These are phyloP conservation scores for Ericerus pela DNA, from an alignment of 1,140 invertebrate species.

Conservation along the genomic window DNA sequence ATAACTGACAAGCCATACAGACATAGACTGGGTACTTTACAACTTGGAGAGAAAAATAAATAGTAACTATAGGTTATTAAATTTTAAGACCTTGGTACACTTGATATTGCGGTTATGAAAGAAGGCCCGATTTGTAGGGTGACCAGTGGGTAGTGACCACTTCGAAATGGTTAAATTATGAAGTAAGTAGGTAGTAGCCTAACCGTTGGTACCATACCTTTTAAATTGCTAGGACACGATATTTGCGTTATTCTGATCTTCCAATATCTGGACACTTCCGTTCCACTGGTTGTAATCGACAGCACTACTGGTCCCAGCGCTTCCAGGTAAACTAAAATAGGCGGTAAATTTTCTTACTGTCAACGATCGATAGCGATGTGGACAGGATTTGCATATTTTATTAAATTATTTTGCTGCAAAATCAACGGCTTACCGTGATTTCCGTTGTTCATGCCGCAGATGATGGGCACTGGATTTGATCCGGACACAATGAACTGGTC, in stretches of 20 bases:
- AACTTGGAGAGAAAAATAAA: too few species aligned
- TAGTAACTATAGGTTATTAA: too few species aligned
- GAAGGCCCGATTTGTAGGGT: too few species aligned
- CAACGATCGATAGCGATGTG: too few species aligned
- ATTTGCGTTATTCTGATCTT: conserved; percentile 66
- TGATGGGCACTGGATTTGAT: conserved; percentile 57
- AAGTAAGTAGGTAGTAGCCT: too few species aligned
- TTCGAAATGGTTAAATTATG: too few species aligned
- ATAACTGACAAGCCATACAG: too few species aligned
- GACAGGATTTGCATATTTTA: neutral
- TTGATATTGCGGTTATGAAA: too few species aligned
- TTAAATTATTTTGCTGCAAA: neutral
- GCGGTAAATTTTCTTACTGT: neutral
- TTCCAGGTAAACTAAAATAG: conserved; percentile 60
- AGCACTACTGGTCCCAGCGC: conserved; percentile 60
- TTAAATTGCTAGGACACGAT: conserved; percentile 52
- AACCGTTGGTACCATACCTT: conserved; percentile 36
- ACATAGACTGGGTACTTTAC: too few species aligned
- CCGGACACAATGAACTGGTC: conserved; percentile 74
- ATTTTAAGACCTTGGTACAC: too few species aligned
- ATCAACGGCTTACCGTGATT: conserved; percentile 54
- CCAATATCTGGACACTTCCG: conserved; percentile 56
- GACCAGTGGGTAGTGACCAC: too few species aligned
- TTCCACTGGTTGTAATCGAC: conserved; percentile 61
- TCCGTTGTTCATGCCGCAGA: conserved; percentile 65